Percentiles rank a stretch among this genome's conserved stretches.
These are phyloP conservation scores for Ariolimax columbianus DNA, from an alignment of 2,888 invertebrate species.

Conservation along the genomic window DNA sequence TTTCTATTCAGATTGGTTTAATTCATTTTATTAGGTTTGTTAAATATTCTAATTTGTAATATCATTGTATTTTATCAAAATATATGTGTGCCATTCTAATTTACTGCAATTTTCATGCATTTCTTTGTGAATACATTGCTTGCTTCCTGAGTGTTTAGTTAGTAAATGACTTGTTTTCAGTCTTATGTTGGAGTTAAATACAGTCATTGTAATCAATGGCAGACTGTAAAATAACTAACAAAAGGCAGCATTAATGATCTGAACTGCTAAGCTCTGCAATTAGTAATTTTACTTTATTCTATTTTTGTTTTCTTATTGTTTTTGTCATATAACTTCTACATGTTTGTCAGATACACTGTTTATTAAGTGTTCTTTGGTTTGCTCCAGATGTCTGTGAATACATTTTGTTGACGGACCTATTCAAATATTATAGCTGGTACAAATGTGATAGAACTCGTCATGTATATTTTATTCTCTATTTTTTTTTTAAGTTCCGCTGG, in stretches of 20 bases:
- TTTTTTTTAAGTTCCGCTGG: conserved; percentile 47
- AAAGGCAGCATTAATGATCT: conserved; percentile 41
- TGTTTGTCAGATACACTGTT: neutral
- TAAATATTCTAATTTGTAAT: neutral
- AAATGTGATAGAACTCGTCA: conserved; percentile 27
- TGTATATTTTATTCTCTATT: neutral
- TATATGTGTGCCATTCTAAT: neutral
- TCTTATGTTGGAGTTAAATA: neutral
- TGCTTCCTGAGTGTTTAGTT: neutral
- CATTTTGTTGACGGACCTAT: neutral
- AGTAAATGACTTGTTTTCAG: conserved; percentile 10
- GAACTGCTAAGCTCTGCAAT: conserved; percentile 37
- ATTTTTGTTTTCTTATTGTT: neutral
- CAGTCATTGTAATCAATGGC: conserved; percentile 31
- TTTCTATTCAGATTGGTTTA: conserved; percentile 23
- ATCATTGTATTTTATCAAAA: conserved; percentile 11
- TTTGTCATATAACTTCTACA: neutral
- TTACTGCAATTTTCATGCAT: neutral
- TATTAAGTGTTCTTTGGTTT: conserved; percentile 9
- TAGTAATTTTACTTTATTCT: conserved; percentile 13
- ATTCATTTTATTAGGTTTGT: neutral
- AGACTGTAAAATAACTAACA: conserved; percentile 27
- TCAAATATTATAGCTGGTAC: neutral
- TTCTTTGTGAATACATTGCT: neutral
- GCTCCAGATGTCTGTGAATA: neutral